phyloP scores from a whole-genome alignment of 2,888 invertebrate genomes.

The Thera obeliscata region DNA sequence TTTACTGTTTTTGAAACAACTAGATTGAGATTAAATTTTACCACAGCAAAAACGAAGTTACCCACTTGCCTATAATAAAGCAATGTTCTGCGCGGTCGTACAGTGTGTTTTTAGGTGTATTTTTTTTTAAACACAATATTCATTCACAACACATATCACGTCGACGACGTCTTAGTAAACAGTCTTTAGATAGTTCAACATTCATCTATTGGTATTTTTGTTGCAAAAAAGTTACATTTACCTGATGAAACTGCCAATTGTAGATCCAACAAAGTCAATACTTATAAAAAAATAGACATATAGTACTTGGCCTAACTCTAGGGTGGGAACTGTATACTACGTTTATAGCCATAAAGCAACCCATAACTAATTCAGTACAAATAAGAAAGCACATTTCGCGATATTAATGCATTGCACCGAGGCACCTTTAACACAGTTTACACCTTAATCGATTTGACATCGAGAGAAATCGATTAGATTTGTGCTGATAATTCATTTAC shows the following conservation, averaged over 20 bases:
- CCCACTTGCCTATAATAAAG: no score
- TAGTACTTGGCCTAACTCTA: conserved; percentile 3
- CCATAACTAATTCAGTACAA: conserved; percentile 76
- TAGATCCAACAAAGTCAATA: not conserved
- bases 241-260: conserved; percentile 2
- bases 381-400: conserved; percentile 64
- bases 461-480: conserved; percentile 77
- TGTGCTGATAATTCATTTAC: conserved; percentile 73
- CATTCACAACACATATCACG: no score
- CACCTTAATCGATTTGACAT: conserved; percentile 81
- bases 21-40: no score
- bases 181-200: no score
- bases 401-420: conserved; percentile 61
- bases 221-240: not conserved
- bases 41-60: no score
- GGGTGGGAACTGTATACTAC: conserved; percentile 43
- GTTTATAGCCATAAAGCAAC: conserved; percentile 65
- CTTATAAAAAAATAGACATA: no score
- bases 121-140: no score
- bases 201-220: no score
- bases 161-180: no score
- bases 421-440: conserved; percentile 74
- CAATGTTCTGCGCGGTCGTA: no score
- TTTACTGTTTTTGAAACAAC: no score
- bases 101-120: no score